Evolutionary conservation across 2,797 vertebrate species (phyloP).

Genomic region (Zalophus californianus): DNA sequence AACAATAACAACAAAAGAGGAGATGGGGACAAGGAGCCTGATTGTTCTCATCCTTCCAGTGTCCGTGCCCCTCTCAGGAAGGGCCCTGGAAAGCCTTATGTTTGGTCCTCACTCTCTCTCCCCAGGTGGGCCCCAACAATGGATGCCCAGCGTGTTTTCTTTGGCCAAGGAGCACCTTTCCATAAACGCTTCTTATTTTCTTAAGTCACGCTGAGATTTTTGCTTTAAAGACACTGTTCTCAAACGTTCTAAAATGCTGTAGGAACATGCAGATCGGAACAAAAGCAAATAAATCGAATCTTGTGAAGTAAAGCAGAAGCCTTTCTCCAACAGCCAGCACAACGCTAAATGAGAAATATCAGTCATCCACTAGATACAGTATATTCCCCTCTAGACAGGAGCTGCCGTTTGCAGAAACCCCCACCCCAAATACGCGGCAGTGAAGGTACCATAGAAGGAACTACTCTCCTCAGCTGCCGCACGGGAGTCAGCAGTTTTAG

Average conservation of each 20-base stretch:
- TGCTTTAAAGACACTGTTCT: slow-evolving; percentile 64
- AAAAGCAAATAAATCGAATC: slow-evolving; percentile 75
- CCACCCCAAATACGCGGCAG: not conserved
- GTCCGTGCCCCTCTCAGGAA: not conserved
- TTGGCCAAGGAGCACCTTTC: slow-evolving; percentile 38
- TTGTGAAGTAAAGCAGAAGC: slow-evolving; percentile 54
- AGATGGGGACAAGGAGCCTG: not conserved
- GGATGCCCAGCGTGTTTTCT: not conserved
- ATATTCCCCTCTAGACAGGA: not conserved
- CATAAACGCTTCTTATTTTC: slow-evolving; percentile 51
- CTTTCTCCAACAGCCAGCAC: slow-evolving; percentile 46
- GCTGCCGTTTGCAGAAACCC: not conserved
- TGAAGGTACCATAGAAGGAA: not conserved
- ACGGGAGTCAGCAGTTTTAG: not conserved
- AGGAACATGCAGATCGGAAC: slow-evolving; percentile 69
- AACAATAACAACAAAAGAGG: not conserved
- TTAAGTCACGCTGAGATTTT: slow-evolving; percentile 46
- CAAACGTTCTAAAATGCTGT: slow-evolving; percentile 61
- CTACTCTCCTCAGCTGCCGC: not conserved
- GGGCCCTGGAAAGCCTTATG: not conserved
- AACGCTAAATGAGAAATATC: slow-evolving; percentile 63
- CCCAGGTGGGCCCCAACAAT: not conserved
- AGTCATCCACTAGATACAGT: slow-evolving; percentile 35
- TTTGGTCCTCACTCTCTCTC: not conserved
- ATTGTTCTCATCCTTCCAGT: not conserved